Evolutionary conservation across 2,888 invertebrate genomes (phyloP), one percentile per base, ranked within the genome.

Genomic region (Zhuqinia jingwanae): DNA sequence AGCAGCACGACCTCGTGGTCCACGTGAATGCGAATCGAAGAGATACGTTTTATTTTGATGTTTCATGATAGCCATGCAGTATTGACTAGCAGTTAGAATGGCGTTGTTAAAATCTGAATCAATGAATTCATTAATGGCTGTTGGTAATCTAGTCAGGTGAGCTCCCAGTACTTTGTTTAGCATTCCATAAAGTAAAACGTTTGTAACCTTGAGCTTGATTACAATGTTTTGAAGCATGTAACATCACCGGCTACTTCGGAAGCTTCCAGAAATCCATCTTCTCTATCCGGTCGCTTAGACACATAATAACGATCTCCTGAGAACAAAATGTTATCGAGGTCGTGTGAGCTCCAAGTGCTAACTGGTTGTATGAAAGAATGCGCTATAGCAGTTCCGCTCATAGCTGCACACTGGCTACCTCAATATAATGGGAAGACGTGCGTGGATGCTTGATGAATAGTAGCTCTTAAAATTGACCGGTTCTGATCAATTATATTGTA

Each of bases 321-420:
- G 11, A 75, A 8, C 8, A 85, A 8, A 1, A 80, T 58, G 2
- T 45, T 25, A 42, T 85, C 53, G 1, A 85, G 5, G 3, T 8
- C 8, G 15, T 20, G 0, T 1, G 25, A 5, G 13, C 45, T 70
- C 82, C 82, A 87, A 5, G 76, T 68, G 0, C 2, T 0, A 17
- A 47, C 20, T 1, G 56, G 22, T 15, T 70, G 56, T 13, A 85
- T 22, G 0, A 36, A 0, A 25, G 63, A 1, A 60, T 70, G 25
- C 0, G 85, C 88, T 30, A 79, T 15, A 20, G 75, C 75, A 20
- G 27, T 0, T 11, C 45, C 77, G 13, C n/a, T 20, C 76, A 85
- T 85, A 1, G 60, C 75, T 15, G 77, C 65, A 45, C 88, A 88
- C 50, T 88, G 88, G 11, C 1, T 63, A 47, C 88, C 88, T 2